Evolutionary conservation across 2,888 invertebrate species (phyloP).

Genomic region (Ichneumoninae sp.): DNA sequence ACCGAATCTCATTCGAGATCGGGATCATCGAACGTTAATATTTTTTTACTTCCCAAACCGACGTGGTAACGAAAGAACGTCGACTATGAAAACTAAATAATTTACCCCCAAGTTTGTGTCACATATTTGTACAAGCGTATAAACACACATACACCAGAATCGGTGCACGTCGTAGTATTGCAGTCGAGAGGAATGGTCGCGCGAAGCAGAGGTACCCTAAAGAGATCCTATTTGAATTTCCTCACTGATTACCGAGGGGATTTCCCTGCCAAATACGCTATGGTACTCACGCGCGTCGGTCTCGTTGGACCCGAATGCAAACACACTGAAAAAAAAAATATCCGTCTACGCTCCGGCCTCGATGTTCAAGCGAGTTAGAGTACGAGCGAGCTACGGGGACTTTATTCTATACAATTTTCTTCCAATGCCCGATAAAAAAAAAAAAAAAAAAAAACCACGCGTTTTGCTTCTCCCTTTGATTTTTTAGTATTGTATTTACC

Average conservation of each 20-base stretch:
- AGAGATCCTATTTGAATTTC: slow-evolving; percentile 72
- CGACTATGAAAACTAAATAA: background rate
- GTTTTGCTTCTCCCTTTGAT: background rate
- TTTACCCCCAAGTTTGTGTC: background rate
- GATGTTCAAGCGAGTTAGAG: slow-evolving; percentile 39
- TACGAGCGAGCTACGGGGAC: slow-evolving; percentile 14
- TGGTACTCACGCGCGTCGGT: slow-evolving; percentile 35
- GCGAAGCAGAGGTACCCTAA: slow-evolving; percentile 69
- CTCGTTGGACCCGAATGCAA: slow-evolving; percentile 40
- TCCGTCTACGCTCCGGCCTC: slow-evolving; percentile 13
- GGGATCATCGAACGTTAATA: background rate
- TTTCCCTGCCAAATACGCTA: slow-evolving; percentile 64
- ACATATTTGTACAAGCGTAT: slow-evolving; percentile 22
- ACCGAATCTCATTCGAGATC: slow-evolving; percentile 38
- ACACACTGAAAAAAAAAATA: slow-evolving; percentile 42
- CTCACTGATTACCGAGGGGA: slow-evolving; percentile 70
- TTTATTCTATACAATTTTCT: slow-evolving; percentile 11
- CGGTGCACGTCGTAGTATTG: slow-evolving; percentile 42
- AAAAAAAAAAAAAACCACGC: slow-evolving; percentile 2
- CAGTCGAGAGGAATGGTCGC: slow-evolving; percentile 40
- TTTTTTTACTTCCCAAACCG: background rate
- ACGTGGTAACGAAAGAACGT: background rate
- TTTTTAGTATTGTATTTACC: background rate
- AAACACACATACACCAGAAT: slow-evolving; percentile 47
- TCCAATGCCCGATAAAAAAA: background rate